Percentiles rank a stretch among this genome's conserved stretches.
phyloP scores from a whole-genome alignment of 2,888 invertebrate species.

The Drosophila quinaria region DNA sequence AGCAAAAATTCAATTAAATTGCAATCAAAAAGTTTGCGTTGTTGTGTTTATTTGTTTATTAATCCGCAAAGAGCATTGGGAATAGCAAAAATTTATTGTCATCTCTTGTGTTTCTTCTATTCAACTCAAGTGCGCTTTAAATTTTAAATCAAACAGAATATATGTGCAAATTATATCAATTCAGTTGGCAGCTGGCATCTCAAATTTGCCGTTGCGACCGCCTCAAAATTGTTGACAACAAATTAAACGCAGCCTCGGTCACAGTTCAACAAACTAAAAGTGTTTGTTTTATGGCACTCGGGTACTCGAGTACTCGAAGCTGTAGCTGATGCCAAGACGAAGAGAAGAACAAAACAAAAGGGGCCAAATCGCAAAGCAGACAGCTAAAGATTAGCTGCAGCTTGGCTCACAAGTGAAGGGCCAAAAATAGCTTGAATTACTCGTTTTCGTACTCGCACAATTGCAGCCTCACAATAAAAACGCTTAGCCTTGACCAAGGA shows the following conservation, averaged over 20 bases:
- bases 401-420: constrained; percentile 44
- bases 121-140: constrained; percentile 2
- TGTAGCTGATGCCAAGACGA: constrained; percentile 8
- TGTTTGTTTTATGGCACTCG: constrained; percentile 74
- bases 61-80: constrained; percentile 5
- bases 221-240: constrained; percentile 55
- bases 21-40: constrained; percentile 17
- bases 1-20: constrained; percentile 39
- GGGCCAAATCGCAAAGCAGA: constrained; percentile 61
- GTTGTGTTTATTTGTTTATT: constrained; percentile 19
- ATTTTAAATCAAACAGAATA: background rate
- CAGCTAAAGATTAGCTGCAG: constrained; percentile 77
- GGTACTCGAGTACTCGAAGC: constrained; percentile 40
- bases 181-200: constrained; percentile 31
- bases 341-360: constrained; percentile 50
- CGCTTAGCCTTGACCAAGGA: constrained; percentile 73
- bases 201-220: constrained; percentile 30
- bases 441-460: constrained; percentile 46
- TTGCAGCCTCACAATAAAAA: constrained; percentile 71
- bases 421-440: constrained; percentile 70
- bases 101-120: background rate
- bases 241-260: constrained; percentile 68
- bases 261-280: constrained; percentile 79
- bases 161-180: background rate
- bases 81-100: background rate